Percentiles rank a stretch among this genome's conserved stretches.
Evolutionary conservation across 1,140 invertebrate genomes (phyloP).

Genomic region (Drosophila repleta): DNA sequence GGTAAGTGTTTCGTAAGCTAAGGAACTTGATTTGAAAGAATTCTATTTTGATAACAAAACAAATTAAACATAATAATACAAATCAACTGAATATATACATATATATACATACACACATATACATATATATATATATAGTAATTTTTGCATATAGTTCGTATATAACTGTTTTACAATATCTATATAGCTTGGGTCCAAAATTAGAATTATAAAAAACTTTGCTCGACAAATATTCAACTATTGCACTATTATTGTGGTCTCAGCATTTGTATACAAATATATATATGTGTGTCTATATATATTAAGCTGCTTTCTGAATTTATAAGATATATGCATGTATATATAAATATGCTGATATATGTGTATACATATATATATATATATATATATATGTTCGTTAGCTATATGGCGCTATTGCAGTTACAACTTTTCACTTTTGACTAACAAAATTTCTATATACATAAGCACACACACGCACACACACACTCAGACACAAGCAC

Average conservation of each 20-base stretch:
- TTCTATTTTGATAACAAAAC: constrained; percentile 16
- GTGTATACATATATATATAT: background rate
- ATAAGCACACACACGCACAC: too few relatives aligned
- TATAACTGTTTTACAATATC: constrained; percentile 8
- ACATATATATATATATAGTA: constrained; percentile 5
- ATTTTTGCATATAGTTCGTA: constrained; percentile 20
- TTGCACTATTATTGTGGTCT: constrained; percentile 58
- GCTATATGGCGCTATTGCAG: too few relatives aligned
- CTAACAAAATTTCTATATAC: too few relatives aligned
- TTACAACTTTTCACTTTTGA: too few relatives aligned
- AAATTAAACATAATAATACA: constrained; percentile 12
- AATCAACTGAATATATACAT: background rate
- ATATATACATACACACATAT: background rate
- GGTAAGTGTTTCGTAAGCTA: background rate
- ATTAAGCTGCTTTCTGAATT: too few relatives aligned
- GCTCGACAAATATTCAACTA: constrained; percentile 44
- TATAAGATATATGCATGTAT: too few relatives aligned
- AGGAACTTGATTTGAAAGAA: constrained; percentile 11
- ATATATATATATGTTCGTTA: too few relatives aligned
- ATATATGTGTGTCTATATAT: constrained; percentile 7
- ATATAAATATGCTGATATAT: too few relatives aligned
- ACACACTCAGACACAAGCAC: too few relatives aligned
- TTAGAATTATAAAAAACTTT: constrained; percentile 11
- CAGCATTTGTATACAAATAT: constrained; percentile 14
- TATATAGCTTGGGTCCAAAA: constrained; percentile 26